Evolutionary conservation across 1,140 invertebrate genomes (phyloP).

Genomic region (Trigoniulus corallinus): DNA sequence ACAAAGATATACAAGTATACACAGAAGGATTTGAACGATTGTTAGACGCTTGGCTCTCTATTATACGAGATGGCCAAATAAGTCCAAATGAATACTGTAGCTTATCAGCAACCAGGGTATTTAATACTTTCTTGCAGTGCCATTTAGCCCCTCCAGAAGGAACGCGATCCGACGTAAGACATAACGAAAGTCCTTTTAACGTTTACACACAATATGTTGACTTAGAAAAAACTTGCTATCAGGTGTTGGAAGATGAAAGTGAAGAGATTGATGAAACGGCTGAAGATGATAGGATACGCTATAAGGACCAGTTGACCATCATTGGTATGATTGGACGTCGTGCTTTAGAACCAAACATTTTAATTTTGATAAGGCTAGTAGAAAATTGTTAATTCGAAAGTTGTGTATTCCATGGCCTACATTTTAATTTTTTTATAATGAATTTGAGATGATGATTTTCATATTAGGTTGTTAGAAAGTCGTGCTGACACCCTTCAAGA

Average conservation of each 20-base stretch:
- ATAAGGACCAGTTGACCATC: conserved; percentile 46
- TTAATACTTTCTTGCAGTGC: conserved; percentile 64
- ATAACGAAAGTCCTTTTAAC: too few relatives aligned
- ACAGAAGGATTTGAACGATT: conserved; percentile 64
- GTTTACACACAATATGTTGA: too few relatives aligned
- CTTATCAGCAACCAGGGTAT: conserved; percentile 35
- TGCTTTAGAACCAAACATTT: conserved; percentile 33
- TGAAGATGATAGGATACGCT: conserved; percentile 48
- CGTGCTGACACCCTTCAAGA: too few relatives aligned
- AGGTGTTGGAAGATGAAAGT: conserved; percentile 21
- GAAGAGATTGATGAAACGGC: conserved; percentile 48
- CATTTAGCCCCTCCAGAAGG: conserved; percentile 68
- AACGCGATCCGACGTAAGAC: conserved; percentile 35
- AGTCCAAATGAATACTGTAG: conserved; percentile 32
- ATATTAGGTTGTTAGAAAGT: too few relatives aligned
- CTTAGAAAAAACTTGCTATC: too few relatives aligned
- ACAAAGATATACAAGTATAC: conserved; percentile 44
- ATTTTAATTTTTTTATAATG: too few relatives aligned
- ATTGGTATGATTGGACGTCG: conserved; percentile 39
- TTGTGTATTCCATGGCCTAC: too few relatives aligned
- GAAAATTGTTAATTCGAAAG: too few relatives aligned
- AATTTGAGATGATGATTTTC: too few relatives aligned
- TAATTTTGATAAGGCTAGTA: conserved; percentile 36
- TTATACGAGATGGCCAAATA: conserved; percentile 21
- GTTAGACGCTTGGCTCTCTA: conserved; percentile 56